Evolutionary conservation across 2,113 vertebrate genomes (phyloP), one percentile per base, ranked within the genome.

Genomic region (Prunella himalayana): DNA sequence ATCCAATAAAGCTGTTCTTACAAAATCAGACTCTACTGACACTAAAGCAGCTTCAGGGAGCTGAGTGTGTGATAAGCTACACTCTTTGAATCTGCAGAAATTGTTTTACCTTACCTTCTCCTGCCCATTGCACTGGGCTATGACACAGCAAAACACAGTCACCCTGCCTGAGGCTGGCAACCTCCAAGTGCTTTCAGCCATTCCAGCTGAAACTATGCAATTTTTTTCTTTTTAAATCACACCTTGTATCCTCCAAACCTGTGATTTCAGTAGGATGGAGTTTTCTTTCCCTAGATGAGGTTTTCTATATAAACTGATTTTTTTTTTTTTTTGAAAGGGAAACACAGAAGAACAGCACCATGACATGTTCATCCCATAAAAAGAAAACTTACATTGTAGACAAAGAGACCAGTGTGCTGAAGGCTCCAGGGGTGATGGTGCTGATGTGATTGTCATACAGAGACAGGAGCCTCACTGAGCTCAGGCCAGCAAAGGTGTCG

Each of bases 361-460:
- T 5, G 25, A 15, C 20, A 27, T 0, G 11, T 23, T 47, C 11
- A 8, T 49, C 31, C 25, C 27, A 10, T 6, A 25, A 53, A 27
- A 86, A 91, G 31, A 37, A 24, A 59, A 98, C 99, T 99, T 93
- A 99, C 99, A 99, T 99, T 91, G 99, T 99, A 57, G 99, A 99
- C 93, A 99, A 97, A 65, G 99, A 99, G 92, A 99, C 99, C 15
- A 99, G 98, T 0, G 99, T 99, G 97, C 98, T 98, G 98, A 99
- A 99, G 96, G 99, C 99, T 93, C 99, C 99, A 0, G 99, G 99
- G 73, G 98, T 98, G 93, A 99, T 99, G 82, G 99, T 99, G 97
- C 98, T 98, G 97, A 99, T 99, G 76, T 98, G 98, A 90, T 99
- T 99, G 98, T 99, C 99, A 10, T 99, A 99, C 27, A 99, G 98